Conservation (phyloP, 2,113 vertebrate species). For the Lates calcarifer region DNA sequence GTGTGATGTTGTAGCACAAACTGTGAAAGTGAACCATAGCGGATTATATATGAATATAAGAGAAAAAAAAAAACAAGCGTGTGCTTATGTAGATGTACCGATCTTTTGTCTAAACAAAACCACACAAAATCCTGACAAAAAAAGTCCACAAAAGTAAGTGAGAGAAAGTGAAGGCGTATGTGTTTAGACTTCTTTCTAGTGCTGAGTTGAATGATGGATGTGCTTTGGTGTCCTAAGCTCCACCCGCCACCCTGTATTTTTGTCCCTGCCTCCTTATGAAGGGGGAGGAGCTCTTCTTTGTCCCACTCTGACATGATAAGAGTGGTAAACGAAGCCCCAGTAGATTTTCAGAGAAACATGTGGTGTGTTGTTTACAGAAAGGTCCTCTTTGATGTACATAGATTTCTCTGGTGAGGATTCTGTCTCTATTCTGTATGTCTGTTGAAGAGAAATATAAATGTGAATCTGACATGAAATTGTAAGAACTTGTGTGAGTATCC, state of each 20-base stretch:
- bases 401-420: slow-evolving; percentile 85
- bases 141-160: slow-evolving; percentile 63
- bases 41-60: slow-evolving; percentile 60
- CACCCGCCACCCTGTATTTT: slow-evolving; percentile 71
- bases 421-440: slow-evolving; percentile 89
- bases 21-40: slow-evolving; percentile 96
- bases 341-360: slow-evolving; percentile 80
- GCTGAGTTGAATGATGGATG: slow-evolving; percentile 92
- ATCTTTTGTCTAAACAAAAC: slow-evolving; percentile 87
- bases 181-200: slow-evolving; percentile 88
- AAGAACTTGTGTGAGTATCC: slow-evolving; percentile 82
- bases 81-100: slow-evolving; percentile 94
- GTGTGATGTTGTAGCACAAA: slow-evolving; percentile 95
- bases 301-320: slow-evolving; percentile 54
- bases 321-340: slow-evolving; percentile 41
- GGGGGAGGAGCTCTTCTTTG: slow-evolving; percentile 59
- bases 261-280: slow-evolving; percentile 43
- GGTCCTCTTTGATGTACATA: slow-evolving; percentile 92
- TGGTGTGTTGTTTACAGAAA: slow-evolving; percentile 88
- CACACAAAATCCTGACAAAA: slow-evolving; percentile 70
- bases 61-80: slow-evolving; percentile 74
- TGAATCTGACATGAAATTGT: slow-evolving; percentile 84
- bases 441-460: slow-evolving; percentile 86
- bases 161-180: slow-evolving; percentile 74
- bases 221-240: slow-evolving; percentile 88